Base-by-base conservation (phyloP, 2,888 invertebrate species). In the Cyrtodaria siliqua region DNA sequence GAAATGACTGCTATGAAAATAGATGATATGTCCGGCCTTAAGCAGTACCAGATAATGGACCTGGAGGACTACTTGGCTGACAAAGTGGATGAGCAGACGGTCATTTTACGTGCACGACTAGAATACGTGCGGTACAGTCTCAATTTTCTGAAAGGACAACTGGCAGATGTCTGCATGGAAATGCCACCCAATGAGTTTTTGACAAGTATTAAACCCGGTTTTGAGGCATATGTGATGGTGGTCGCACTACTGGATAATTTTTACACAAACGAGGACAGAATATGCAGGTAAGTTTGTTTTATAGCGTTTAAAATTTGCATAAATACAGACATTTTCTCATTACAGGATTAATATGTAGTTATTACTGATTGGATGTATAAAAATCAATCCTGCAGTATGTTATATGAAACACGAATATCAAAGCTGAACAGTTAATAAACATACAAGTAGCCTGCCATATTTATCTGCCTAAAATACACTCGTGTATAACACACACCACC, bases 261-360 rank as follows among this genome's bases (percentile, higher is more conserved):
- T 27, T 73, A 38, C 44, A 26, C 63, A 0, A 59, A 56, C 24
- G 56, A 49, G 38, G 61, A 64, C 6, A 56, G 69, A 23, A 29
- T 78, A 29, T 78, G 78, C 49, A 60, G 64, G 78, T 78, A 56
- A 27, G 71, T 47, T n/a, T n/a, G 16, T n/a, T 55, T 55, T 29
- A 6, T 47, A 16, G 20, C 47, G n/a, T n/a, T n/a, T n/a, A n/a
- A n/a, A n/a, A n/a, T n/a, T n/a, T n/a, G n/a, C n/a, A n/a, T n/a
- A n/a, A n/a, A n/a, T n/a, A n/a, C n/a, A n/a, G n/a, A n/a, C n/a
- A n/a, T n/a, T n/a, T n/a, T n/a, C n/a, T n/a, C n/a, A n/a, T n/a
- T n/a, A n/a, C n/a, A n/a, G n/a, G n/a, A n/a, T n/a, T n/a, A n/a
- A n/a, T n/a, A n/a, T n/a, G n/a, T n/a, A n/a, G n/a, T n/a, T n/a